These are phyloP conservation scores for Centropyge bicolor DNA, from an alignment of 2,797 vertebrate genomes.

Conservation along the genomic window DNA sequence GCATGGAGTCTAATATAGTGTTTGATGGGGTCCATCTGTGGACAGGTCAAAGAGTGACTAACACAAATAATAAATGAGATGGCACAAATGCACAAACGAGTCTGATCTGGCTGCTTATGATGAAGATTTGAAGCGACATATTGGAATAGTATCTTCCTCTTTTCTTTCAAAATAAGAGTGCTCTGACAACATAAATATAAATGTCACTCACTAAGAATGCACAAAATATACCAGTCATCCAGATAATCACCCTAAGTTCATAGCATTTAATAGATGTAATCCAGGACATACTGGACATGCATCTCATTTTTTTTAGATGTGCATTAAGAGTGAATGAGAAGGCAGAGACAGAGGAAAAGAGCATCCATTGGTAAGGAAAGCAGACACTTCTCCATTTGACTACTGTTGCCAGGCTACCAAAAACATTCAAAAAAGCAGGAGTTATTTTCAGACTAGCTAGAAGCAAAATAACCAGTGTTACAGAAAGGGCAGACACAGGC, in stretches of 20 bases:
- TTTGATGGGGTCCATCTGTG: slow-evolving; percentile 14
- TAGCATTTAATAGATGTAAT: neutral
- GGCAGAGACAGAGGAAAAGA: slow-evolving; percentile 47
- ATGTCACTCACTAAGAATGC: neutral
- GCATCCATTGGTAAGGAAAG: slow-evolving; percentile 59
- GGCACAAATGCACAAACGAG: neutral
- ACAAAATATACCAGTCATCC: neutral
- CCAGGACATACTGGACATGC: neutral
- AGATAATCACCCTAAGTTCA: neutral
- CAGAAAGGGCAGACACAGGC: slow-evolving; percentile 41
- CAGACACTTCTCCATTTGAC: slow-evolving; percentile 67
- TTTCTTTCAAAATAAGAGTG: slow-evolving; percentile 14
- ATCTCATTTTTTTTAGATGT: slow-evolving; percentile 3
- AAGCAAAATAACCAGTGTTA: slow-evolving; percentile 59
- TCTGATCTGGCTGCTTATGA: neutral
- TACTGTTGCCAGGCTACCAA: slow-evolving; percentile 77
- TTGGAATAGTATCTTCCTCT: neutral
- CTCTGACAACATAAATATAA: neutral
- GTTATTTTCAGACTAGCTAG: slow-evolving; percentile 70
- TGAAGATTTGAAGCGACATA: neutral
- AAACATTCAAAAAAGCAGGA: slow-evolving; percentile 68
- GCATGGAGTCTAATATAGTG: slow-evolving; percentile 5
- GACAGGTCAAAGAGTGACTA: slow-evolving; percentile 1
- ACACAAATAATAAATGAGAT: slow-evolving; percentile 17
- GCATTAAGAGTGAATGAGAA: slow-evolving; percentile 37